Percentiles rank a stretch among this genome's conserved stretches.
Conservation (phyloP, 2,113 vertebrate species). For the Clarias magur region DNA sequence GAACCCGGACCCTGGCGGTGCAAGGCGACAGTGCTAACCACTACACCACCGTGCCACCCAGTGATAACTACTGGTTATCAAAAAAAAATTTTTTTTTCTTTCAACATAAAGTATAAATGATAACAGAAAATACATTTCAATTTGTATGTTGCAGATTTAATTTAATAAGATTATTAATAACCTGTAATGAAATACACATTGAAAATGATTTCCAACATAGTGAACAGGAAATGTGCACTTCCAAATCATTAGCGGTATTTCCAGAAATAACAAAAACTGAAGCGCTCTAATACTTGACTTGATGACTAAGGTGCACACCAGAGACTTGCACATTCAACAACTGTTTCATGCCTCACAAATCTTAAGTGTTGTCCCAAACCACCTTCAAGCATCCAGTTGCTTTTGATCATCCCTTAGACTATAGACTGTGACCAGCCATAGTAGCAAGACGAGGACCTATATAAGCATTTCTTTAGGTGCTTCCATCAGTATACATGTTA, state of each 20-base stretch:
- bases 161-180: neutral
- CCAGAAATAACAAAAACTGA: constrained; percentile 11
- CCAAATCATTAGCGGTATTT: constrained; percentile 17
- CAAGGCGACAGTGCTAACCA: no score
- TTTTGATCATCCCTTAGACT: constrained; percentile 16
- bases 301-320: constrained; percentile 2
- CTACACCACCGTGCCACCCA: no score
- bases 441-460: neutral
- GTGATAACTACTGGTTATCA: no score
- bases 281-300: neutral
- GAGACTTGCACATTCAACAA: constrained; percentile 2
- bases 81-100: neutral
- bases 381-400: constrained; percentile 36
- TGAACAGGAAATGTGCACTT: constrained; percentile 30
- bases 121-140: neutral
- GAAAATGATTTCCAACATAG: neutral
- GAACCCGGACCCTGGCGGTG: no score
- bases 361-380: constrained; percentile 9
- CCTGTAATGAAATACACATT: neutral
- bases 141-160: neutral
- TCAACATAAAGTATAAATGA: neutral
- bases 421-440: constrained; percentile 15
- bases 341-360: constrained; percentile 16
- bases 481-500: neutral
- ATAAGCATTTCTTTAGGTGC: neutral